Evolutionary conservation across 2,113 vertebrate genomes (phyloP).

Genomic region (Odocoileus hemionus): DNA sequence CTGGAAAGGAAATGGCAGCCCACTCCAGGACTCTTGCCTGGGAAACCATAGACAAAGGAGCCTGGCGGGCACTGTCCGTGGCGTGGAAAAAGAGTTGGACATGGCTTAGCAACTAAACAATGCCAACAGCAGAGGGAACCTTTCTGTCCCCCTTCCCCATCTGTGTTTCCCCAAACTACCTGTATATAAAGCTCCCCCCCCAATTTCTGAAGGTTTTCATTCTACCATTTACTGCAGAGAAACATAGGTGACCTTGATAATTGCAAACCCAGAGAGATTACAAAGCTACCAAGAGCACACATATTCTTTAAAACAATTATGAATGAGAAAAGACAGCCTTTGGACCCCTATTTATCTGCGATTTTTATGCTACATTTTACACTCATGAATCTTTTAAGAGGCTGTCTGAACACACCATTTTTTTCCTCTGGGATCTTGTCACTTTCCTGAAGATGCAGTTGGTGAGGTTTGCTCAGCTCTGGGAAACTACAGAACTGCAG

Average conservation of each 20-base stretch:
- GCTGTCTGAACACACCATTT: background rate
- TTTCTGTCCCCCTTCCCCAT: background rate
- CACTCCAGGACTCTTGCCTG: background rate
- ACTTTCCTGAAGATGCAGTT: background rate
- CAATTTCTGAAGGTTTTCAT: background rate
- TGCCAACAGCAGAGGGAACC: background rate
- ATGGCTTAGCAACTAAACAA: background rate
- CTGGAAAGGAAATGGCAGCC: background rate
- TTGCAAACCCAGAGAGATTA: background rate
- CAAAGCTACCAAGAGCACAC: background rate
- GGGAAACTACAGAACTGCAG: background rate
- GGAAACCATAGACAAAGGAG: background rate
- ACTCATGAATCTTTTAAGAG: background rate
- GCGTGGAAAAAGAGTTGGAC: background rate
- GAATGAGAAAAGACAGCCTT: background rate
- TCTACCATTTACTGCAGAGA: background rate
- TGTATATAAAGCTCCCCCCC: background rate
- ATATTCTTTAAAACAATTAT: background rate
- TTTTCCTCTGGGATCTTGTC: background rate
- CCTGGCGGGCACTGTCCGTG: background rate
- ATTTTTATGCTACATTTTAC: background rate
- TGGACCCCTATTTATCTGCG: background rate
- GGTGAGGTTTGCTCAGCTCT: background rate
- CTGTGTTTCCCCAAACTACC: background rate
- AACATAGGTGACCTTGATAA: background rate